Base-by-base conservation (phyloP, 2,888 invertebrate species). In the Petrolisthes cinctipes region DNA sequence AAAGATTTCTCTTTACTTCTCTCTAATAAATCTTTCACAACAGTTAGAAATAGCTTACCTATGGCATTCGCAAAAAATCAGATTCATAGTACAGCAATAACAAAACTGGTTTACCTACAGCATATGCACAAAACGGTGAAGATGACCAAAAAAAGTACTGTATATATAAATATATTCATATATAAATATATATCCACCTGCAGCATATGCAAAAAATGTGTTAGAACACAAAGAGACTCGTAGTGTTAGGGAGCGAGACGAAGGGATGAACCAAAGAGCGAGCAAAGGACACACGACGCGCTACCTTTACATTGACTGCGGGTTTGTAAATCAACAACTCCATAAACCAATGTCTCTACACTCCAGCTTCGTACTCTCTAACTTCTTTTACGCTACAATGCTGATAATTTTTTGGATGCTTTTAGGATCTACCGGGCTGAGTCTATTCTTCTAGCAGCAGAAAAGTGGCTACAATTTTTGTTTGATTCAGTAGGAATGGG, bases 301-400 rank as follows among this genome's bases (percentile, higher is more conserved):
- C 85, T 85, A 85, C 76, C 17, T 57, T 79, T 85, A 85, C 85
- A 53, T 37, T 37, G 37, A 79, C 79, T 86, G 86, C 86, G 80
- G 86, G 86, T 86, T 86, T 86, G 86, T 83, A 86, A 86, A 82
- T 61, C 86, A 86, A 86, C 86, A 86, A 86, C 86, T 75, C 86
- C 86, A 86, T 86, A 86, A 86, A 79, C 51, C 37, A 76, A 53
- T 71, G 57, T 23, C 73, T 73, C 78, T 78, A 61, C 66, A 20
- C 68, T 51, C 51, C 78, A 51, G 78, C 54, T 51, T 68, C 51
- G 56, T 37, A n/a, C 53, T 82, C 56, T 57, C 80, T 57, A 81
- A 11, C 51, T 37, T 61, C 56, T 82, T 82, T 37, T 6, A 53
- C 17, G 66, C 57, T 75, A 51, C 61, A 56, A 54, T 56, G 14